Base-by-base conservation (phyloP, 2,888 invertebrate species). In the Rotaria magnacalcarata region DNA sequence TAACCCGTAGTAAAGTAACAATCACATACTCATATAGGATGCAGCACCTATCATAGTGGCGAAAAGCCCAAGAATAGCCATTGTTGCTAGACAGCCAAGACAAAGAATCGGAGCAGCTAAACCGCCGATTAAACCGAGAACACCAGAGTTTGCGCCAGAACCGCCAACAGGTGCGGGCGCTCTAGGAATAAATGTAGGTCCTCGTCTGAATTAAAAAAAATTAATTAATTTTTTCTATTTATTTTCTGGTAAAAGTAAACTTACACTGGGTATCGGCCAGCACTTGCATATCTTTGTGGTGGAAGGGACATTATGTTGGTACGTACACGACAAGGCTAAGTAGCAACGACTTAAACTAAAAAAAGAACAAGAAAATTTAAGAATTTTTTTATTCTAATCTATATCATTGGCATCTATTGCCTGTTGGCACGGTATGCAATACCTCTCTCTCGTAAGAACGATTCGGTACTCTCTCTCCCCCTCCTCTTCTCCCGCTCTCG, bases 21-120 rank as follows among this genome's bases (percentile, higher is more conserved):
- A 19, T 47, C 14, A 80, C 80, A n/a, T 80, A 80, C 80, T 80
- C 80, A 80, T 80, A n/a, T 80, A 80, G 3, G 80, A 47, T 47
- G 80, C 80, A 47, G 80, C 80, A 47, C 43, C 80, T 5, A 80
- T 80, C 80, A 80, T 80, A 14, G 80, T 80, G 11, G 80, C 80
- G n/a, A 47, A 80, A 4, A 80, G 80, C 19, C 80, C 80, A 11
- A 80, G 8, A 2, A 80, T 10, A 10, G 80, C 41, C 16, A 80
- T 5, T 80, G 80, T 4, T 47, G 47, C 2, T n/a, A 80, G 47
- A 47, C 80, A 80, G 1, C 80, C 80, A 47, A 80, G 47, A 14
- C 80, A 80, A n/a, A 80, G 47, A n/a, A 80, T n/a, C 34, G 80
- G 80, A 14, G 8, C 19, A 8, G n/a, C 80, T 1, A 80, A 0